A percentile compares a stretch with the other conserved stretches of the same genome.
Evolutionary conservation across 1,140 invertebrate genomes (phyloP).

Genomic region (Penaeus chinensis): DNA sequence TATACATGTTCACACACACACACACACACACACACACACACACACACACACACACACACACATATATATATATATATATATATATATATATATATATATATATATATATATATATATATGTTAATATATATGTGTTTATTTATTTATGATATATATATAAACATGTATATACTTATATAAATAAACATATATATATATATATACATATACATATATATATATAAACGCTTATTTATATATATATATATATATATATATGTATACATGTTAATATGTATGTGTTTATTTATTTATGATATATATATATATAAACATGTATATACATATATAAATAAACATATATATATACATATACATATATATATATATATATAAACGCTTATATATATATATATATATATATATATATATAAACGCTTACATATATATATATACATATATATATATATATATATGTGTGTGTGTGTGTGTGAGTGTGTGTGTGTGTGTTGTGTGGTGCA

Average conservation of each 20-base stretch:
- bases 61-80: conserved; percentile 2
- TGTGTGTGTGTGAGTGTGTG: conserved; percentile 4
- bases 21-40: background rate
- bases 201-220: background rate
- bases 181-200: conserved; percentile 1
- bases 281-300: too few species aligned
- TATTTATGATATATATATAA: background rate
- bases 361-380: background rate
- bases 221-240: background rate
- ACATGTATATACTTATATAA: background rate
- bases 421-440: conserved; percentile 17
- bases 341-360: too few species aligned
- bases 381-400: background rate
- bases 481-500: background rate
- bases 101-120: conserved; percentile 15
- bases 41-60: background rate
- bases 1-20: background rate
- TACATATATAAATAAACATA: background rate
- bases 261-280: background rate
- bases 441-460: conserved; percentile 42
- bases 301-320: background rate
- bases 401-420: conserved; percentile 6
- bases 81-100: conserved; percentile 20
- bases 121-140: background rate
- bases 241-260: background rate